Evolutionary conservation across 2,797 vertebrate species (phyloP), one percentile per base, ranked within the genome.

Genomic region (Microctenopoma steveboyesi): DNA sequence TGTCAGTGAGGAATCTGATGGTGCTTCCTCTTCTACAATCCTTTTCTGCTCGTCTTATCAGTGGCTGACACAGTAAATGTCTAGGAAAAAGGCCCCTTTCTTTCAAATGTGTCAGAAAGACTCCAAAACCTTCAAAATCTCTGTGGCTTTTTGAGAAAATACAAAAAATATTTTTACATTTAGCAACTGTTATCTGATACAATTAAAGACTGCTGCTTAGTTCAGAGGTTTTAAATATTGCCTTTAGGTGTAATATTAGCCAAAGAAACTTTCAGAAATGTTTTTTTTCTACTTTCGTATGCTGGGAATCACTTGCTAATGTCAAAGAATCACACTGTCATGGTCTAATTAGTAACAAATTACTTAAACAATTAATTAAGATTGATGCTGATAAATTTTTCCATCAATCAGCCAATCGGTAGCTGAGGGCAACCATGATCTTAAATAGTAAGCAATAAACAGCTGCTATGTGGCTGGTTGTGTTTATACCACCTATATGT

Each of bases 51-150:
- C 12, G 27, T 33, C 15, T 28, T 14, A 45, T 45, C 25, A 12
- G 43, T 25, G 54, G 46, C 15, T 58, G 27, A 67, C 37, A 15
- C 7, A 12, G 42, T 54, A 43, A 68, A 68, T 39, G 33, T 7
- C 15, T 7, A 27, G 28, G 22, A 10, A 65, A 53, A 46, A 54
- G 13, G 10, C 35, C 53, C 18, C 22, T 55, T 55, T 25, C 35
- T 55, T 55, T 8, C 10, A 22, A 11, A 6, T 54, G n/a, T 53
- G 45, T 40, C 14, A 11, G 9, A 25, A 3, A 22, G 22, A 48
- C 6, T 48, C 30, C 15, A 28, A 56, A 22, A 40, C 15, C n/a
- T 45, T 12, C 12, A 42, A 42, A 42, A 37, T 11, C 10, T 9
- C 10, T 14, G 40, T 42, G 1, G 40, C 48, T 50, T 22, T 22